Conservation (phyloP, 2,113 vertebrate species). For the Dicaeum eximium region DNA sequence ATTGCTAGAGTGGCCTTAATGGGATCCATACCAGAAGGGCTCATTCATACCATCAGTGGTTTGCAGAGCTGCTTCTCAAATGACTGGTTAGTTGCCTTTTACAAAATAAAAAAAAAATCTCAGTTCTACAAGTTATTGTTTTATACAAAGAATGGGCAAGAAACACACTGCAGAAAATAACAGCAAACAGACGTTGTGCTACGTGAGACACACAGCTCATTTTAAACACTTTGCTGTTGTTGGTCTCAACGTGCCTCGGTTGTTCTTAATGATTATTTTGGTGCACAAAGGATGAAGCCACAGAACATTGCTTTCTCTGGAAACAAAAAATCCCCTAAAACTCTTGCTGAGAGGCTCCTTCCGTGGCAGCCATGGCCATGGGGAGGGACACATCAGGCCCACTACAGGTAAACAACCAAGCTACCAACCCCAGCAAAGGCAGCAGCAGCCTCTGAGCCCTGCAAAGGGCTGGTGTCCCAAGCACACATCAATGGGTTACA, state of each 20-base stretch:
- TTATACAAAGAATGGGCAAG: conserved; percentile 17
- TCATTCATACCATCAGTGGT: not conserved
- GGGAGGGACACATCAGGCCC: not conserved
- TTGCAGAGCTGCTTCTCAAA: conserved; percentile 21
- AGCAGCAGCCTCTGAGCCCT: not conserved
- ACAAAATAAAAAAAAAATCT: conserved; percentile 1
- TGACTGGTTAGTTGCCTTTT: not conserved
- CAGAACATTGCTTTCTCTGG: not conserved
- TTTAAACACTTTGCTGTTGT: not conserved
- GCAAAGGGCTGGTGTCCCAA: not conserved
- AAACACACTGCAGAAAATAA: not conserved
- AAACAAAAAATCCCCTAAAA: not conserved
- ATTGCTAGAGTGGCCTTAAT: not conserved
- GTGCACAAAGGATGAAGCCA: not conserved
- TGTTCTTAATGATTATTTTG: not conserved
- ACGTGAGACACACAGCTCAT: not conserved
- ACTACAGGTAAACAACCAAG: not conserved
- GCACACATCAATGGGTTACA: not conserved
- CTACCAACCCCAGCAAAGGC: not conserved
- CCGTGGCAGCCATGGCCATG: rapidly evolving
- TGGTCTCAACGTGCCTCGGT: not conserved
- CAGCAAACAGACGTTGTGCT: not conserved
- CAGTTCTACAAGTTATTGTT: conserved; percentile 38
- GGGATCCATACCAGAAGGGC: conserved; percentile 5
- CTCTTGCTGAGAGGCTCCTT: not conserved